These are phyloP conservation scores for Andricus quercusramuli DNA, from an alignment of 2,888 invertebrate genomes.

Conservation along the genomic window DNA sequence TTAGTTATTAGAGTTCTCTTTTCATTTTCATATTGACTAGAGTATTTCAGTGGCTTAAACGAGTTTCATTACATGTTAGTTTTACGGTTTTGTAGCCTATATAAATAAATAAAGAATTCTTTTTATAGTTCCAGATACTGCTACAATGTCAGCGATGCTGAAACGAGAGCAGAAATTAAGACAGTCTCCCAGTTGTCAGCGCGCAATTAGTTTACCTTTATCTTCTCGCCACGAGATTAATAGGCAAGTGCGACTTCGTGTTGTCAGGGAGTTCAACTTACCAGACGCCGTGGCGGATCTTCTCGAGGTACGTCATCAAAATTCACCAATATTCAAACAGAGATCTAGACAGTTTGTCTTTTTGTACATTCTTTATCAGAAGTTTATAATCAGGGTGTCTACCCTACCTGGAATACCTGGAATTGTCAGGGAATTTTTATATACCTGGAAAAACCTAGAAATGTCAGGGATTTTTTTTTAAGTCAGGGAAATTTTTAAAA, in stretches of 20 bases:
- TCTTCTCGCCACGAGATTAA: slow-evolving; percentile 89
- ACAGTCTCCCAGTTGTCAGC: slow-evolving; percentile 88
- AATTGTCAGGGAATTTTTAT: too few relatives aligned
- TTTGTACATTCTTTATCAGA: too few relatives aligned
- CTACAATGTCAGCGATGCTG: slow-evolving; percentile 88
- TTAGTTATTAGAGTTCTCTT: slow-evolving; percentile 28
- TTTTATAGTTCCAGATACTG: slow-evolving; percentile 85
- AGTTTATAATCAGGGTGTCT: too few relatives aligned
- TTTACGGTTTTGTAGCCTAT: not conserved
- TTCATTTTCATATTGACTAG: not conserved
- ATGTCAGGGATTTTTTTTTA: too few relatives aligned
- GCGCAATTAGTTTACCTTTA: slow-evolving; percentile 87
- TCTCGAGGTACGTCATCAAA: slow-evolving; percentile 80
- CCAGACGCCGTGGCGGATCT: slow-evolving; percentile 93
- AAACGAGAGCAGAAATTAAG: slow-evolving; percentile 92
- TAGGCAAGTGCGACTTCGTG: slow-evolving; percentile 88
- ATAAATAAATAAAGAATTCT: not conserved
- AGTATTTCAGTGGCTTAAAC: not conserved
- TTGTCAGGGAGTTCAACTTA: slow-evolving; percentile 95
- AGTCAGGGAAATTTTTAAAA: too few relatives aligned
- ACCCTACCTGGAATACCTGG: too few relatives aligned
- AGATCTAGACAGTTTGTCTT: too few relatives aligned
- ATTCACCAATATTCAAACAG: too few relatives aligned
- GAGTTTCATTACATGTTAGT: not conserved
- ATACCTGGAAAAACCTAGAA: too few relatives aligned